Evolutionary conservation across 2,888 invertebrate genomes (phyloP).

Genomic region (Folsomia candida): DNA sequence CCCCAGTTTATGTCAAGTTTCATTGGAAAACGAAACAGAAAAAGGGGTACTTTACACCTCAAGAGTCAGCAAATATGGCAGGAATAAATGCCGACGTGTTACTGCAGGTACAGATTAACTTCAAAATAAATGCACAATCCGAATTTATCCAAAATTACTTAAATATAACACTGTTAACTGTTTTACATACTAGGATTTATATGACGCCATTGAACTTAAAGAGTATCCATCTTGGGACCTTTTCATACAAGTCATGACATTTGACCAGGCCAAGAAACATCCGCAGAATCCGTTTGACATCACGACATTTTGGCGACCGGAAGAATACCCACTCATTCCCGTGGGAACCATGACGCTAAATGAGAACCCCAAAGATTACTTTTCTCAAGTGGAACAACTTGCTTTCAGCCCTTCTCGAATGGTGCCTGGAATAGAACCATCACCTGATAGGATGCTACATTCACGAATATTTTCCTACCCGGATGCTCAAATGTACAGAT

Average conservation of each 20-base stretch:
- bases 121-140: too few species aligned
- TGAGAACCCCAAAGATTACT: constrained; percentile 25
- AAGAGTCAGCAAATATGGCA: constrained; percentile 68
- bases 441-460: constrained; percentile 26
- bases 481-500: constrained; percentile 86
- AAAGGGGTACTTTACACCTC: constrained; percentile 71
- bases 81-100: constrained; percentile 72
- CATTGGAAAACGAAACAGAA: constrained; percentile 72
- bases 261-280: constrained; percentile 20
- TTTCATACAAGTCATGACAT: constrained; percentile 35
- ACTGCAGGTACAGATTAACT: neutral
- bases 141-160: too few species aligned
- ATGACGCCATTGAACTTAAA: constrained; percentile 27
- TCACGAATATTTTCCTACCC: constrained; percentile 60
- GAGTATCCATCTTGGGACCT: constrained; percentile 33
- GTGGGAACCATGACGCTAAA: constrained; percentile 30
- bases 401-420: constrained; percentile 28
- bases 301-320: constrained; percentile 26
- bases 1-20: constrained; percentile 75
- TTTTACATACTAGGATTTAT: too few species aligned
- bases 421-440: constrained; percentile 35
- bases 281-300: constrained; percentile 36
- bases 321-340: constrained; percentile 26
- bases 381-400: constrained; percentile 26
- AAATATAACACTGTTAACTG: too few species aligned